Percentiles rank a stretch among this genome's conserved stretches.
phyloP scores from a whole-genome alignment of 2,797 vertebrate species.

The Molothrus aeneus region DNA sequence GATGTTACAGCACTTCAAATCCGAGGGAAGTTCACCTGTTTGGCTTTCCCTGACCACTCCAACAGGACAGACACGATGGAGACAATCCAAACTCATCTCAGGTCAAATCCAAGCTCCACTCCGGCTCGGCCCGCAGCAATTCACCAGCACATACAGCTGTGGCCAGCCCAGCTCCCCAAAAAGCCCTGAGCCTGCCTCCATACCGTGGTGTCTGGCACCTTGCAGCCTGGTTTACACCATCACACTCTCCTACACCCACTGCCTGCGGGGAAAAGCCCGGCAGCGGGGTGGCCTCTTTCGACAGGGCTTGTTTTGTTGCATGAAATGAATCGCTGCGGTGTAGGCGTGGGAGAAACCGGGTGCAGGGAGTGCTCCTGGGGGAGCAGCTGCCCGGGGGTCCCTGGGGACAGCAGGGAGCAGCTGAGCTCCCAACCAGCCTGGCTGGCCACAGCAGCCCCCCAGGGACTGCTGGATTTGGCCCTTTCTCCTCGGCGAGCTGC shows the following conservation, averaged over 20 bases:
- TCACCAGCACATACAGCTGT: fast-evolving
- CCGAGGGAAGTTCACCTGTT: background rate
- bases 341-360: background rate
- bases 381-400: background rate
- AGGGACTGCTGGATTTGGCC: background rate
- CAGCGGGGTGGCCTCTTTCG: conserved; percentile 6
- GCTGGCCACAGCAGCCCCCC: background rate
- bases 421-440: background rate
- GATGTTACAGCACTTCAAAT: background rate
- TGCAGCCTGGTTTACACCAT: background rate
- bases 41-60: background rate
- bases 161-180: background rate
- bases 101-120: background rate
- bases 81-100: background rate
- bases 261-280: background rate
- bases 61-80: background rate
- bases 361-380: background rate
- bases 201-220: background rate
- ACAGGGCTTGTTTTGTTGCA: conserved; percentile 3
- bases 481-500: background rate
- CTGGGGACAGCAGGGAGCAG: background rate
- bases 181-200: background rate
- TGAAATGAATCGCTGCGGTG: background rate
- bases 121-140: fast-evolving
- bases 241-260: background rate